phyloP scores from a whole-genome alignment of 2,113 vertebrate genomes.

The Gobius niger region DNA sequence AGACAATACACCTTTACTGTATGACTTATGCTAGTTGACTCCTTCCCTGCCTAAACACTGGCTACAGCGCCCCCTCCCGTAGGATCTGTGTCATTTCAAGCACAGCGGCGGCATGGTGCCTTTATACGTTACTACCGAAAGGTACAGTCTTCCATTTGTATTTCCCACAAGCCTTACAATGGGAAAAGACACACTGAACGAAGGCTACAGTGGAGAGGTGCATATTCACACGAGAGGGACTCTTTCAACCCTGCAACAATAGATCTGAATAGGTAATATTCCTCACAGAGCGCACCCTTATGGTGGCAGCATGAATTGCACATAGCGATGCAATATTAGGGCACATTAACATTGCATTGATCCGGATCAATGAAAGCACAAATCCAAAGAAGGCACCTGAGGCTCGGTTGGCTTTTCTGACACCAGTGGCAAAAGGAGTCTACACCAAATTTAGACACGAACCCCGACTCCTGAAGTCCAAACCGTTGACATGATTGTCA shows the following conservation, averaged over 20 bases:
- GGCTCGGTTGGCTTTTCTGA: slow-evolving; percentile 40
- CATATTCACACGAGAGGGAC: slow-evolving; percentile 39
- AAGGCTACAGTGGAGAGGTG: slow-evolving; percentile 42
- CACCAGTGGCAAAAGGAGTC: slow-evolving; percentile 39
- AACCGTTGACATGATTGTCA: slow-evolving; percentile 53
- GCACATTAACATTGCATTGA: slow-evolving; percentile 49
- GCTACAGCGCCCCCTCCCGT: slow-evolving; percentile 53
- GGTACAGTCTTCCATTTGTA: slow-evolving; percentile 78
- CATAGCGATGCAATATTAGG: slow-evolving; percentile 47
- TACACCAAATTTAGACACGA: slow-evolving; percentile 49
- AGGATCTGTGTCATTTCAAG: slow-evolving; percentile 67
- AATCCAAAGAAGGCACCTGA: slow-evolving; percentile 74
- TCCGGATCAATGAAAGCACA: slow-evolving; percentile 70
- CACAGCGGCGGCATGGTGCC: slow-evolving; percentile 74
- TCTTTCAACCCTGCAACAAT: slow-evolving; percentile 44
- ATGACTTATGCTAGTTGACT: slow-evolving; percentile 56
- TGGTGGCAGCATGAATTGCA: slow-evolving; percentile 49
- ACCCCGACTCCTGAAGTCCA: slow-evolving; percentile 25
- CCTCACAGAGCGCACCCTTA: slow-evolving; percentile 16
- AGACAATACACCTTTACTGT: slow-evolving; percentile 58
- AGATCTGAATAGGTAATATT: slow-evolving; percentile 28
- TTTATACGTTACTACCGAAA: slow-evolving; percentile 75
- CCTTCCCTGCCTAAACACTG: slow-evolving; percentile 57
- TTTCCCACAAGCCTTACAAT: slow-evolving; percentile 74
- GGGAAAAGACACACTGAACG: slow-evolving; percentile 56